Conservation (phyloP, 2,113 vertebrate genomes). For the Recurvirostra avosetta region DNA sequence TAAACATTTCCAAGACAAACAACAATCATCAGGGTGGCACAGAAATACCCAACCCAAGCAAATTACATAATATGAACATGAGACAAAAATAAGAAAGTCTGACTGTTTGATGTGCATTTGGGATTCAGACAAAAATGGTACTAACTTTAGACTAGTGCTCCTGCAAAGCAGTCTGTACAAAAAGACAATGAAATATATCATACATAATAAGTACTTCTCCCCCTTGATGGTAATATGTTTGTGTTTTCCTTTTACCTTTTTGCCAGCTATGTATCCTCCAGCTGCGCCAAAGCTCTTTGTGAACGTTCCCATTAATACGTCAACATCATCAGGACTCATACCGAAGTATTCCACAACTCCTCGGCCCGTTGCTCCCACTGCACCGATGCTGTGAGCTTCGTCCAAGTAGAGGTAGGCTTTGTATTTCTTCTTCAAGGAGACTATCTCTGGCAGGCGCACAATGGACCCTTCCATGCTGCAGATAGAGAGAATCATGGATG, state of each 20-base stretch:
- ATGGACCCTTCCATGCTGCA: constrained; percentile 93
- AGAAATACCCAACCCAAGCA: constrained; percentile 10
- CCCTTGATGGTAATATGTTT: not conserved
- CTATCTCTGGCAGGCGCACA: constrained; percentile 83
- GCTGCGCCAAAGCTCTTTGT: constrained; percentile 91
- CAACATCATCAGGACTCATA: constrained; percentile 81
- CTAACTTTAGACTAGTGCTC: not conserved
- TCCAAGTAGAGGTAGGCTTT: constrained; percentile 93
- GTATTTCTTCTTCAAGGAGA: constrained; percentile 92
- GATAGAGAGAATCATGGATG: not conserved
- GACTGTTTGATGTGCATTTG: not conserved
- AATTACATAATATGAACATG: constrained; percentile 21
- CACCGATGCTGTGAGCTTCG: constrained; percentile 93
- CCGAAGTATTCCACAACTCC: constrained; percentile 87
- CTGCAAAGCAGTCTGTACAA: not conserved
- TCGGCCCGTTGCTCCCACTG: constrained; percentile 80
- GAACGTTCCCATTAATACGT: constrained; percentile 93
- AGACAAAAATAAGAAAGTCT: constrained; percentile 17
- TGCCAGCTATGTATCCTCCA: constrained; percentile 92
- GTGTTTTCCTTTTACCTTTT: constrained; percentile 76
- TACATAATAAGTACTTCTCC: not conserved
- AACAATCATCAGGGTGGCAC: constrained; percentile 9
- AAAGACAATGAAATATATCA: not conserved
- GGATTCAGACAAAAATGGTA: not conserved
- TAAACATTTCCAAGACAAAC: constrained; percentile 51